Evolutionary conservation across 1,140 invertebrate species (phyloP).

Genomic region (Myzus persicae): DNA sequence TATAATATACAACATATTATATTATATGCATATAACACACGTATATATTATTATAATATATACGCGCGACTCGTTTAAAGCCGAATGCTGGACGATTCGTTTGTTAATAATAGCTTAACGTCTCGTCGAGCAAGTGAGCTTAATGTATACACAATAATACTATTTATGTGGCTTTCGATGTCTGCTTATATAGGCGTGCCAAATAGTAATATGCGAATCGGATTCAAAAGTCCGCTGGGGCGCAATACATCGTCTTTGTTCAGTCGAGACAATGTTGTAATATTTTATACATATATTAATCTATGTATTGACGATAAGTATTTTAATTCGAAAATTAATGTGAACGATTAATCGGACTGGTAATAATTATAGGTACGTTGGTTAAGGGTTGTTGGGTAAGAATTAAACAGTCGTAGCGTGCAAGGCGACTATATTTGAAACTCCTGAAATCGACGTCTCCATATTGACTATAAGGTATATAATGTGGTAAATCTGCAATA

Average conservation of each 20-base stretch:
- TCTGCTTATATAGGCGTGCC: background rate
- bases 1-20: background rate
- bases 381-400: background rate
- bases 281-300: background rate
- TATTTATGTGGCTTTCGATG: background rate
- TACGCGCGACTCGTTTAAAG: background rate
- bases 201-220: background rate
- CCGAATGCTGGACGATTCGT: background rate
- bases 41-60: background rate
- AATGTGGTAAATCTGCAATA: too few relatives aligned
- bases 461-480: too few relatives aligned
- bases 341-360: background rate
- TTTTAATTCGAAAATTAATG: background rate
- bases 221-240: background rate
- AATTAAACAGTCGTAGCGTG: background rate
- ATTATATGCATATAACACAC: background rate
- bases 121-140: background rate
- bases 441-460: background rate
- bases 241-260: background rate
- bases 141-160: background rate
- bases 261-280: background rate
- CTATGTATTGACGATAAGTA: background rate
- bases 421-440: background rate
- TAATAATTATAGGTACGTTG: background rate
- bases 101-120: background rate